phyloP scores from a whole-genome alignment of 2,888 invertebrate genomes.

The Drosophila nigricruria region DNA sequence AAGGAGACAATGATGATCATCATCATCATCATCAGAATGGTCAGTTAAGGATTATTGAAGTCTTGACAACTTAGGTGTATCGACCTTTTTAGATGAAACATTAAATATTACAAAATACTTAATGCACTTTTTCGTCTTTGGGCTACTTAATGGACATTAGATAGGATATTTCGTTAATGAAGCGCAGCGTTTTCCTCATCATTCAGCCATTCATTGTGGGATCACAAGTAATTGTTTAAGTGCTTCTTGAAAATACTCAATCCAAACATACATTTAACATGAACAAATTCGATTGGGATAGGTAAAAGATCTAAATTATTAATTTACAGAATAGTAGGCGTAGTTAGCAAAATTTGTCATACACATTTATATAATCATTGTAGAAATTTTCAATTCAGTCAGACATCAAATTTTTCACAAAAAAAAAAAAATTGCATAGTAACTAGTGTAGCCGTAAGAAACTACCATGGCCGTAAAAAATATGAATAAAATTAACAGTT shows the following conservation, averaged over 20 bases:
- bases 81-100: slow-evolving; percentile 43
- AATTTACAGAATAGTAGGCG: slow-evolving; percentile 2
- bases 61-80: slow-evolving; percentile 29
- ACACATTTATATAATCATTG: background rate
- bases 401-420: slow-evolving; percentile 1
- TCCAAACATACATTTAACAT: background rate
- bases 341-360: background rate
- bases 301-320: background rate
- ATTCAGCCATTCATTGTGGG: slow-evolving; percentile 23
- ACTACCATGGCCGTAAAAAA: slow-evolving; percentile 31
- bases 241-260: background rate
- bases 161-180: slow-evolving; percentile 36
- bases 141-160: slow-evolving; percentile 40
- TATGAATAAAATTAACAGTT: slow-evolving; percentile 23
- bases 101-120: slow-evolving; percentile 60
- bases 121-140: slow-evolving; percentile 38
- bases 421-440: background rate
- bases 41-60: slow-evolving; percentile 39
- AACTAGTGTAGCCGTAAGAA: background rate
- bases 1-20: slow-evolving; percentile 30
- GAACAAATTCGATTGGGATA: background rate
- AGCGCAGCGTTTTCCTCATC: slow-evolving; percentile 35
- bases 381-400: slow-evolving; percentile 2
- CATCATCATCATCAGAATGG: slow-evolving; percentile 29
- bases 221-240: slow-evolving; percentile 15